Conservation (phyloP, 1,140 invertebrate species). For the Cherax destructor region DNA sequence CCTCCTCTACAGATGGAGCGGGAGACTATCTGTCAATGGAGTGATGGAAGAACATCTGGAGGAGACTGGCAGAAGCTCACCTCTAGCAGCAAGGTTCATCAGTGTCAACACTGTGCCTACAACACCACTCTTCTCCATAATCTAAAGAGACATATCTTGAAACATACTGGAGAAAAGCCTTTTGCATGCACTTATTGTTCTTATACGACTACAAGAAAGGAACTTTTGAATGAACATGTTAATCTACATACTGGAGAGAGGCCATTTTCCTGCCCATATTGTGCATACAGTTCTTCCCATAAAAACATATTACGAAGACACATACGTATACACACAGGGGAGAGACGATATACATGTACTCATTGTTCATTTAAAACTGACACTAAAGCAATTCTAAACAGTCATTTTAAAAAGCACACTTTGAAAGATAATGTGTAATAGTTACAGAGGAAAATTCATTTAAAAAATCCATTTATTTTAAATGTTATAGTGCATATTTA, state of each 20-base stretch:
- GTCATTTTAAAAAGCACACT: conserved; percentile 17
- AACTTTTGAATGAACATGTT: conserved; percentile 36
- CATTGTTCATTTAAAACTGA: conserved; percentile 29
- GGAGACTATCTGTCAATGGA: conserved; percentile 42
- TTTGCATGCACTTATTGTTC: conserved; percentile 43
- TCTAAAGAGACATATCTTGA: conserved; percentile 49
- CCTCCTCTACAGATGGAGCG: conserved; percentile 53
- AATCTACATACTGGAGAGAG: conserved; percentile 22
- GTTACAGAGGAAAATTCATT: not conserved
- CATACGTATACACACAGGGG: conserved; percentile 35
- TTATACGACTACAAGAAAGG: conserved; percentile 39
- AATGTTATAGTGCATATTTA: no score
- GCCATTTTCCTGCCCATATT: conserved; percentile 40
- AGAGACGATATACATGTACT: conserved; percentile 10
- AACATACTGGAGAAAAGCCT: conserved; percentile 43
- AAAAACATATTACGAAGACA: conserved; percentile 40
- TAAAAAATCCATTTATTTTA: not conserved
- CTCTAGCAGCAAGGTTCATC: conserved; percentile 39
- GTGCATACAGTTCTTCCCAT: conserved; percentile 37
- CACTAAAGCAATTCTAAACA: conserved; percentile 4
- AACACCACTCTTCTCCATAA: conserved; percentile 41
- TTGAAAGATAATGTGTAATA: not conserved
- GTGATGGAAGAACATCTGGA: conserved; percentile 8
- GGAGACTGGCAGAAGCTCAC: conserved; percentile 20
- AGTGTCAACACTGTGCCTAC: conserved; percentile 50